These are phyloP conservation scores for Kradibia gibbosae DNA, from an alignment of 1,140 invertebrate genomes.

Conservation along the genomic window DNA sequence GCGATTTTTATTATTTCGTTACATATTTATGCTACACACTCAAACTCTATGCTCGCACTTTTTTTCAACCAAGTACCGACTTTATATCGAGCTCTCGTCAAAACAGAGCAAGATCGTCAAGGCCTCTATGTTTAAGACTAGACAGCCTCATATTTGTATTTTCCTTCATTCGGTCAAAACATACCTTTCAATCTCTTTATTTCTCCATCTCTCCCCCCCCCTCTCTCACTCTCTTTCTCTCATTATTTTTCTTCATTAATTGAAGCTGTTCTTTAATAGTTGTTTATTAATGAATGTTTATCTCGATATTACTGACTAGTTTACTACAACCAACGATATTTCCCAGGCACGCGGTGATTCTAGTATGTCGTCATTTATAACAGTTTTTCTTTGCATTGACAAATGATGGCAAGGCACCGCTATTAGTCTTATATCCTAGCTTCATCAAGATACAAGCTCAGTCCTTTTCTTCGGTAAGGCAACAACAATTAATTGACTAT, in stretches of 20 bases:
- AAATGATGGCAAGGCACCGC: conserved; percentile 40
- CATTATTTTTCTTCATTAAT: conserved; percentile 28
- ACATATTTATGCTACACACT: conserved; percentile 28
- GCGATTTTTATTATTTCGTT: conserved; percentile 30
- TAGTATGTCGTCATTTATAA: conserved; percentile 23
- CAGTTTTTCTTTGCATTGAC: conserved; percentile 7
- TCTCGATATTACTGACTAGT: conserved; percentile 52
- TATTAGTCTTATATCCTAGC: conserved; percentile 30
- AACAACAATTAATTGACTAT: conserved; percentile 45
- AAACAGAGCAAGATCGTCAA: conserved; percentile 55
- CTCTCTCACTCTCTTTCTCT: too few relatives aligned
- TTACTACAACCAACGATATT: conserved; percentile 47
- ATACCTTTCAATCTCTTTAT: conserved; percentile 32
- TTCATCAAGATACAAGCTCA: conserved; percentile 25
- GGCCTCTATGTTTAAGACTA: conserved; percentile 69
- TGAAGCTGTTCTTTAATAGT: conserved; percentile 13
- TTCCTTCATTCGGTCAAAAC: conserved; percentile 32
- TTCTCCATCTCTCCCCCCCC: too few relatives aligned
- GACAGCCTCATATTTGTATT: conserved; percentile 66
- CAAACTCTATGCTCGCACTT: not conserved
- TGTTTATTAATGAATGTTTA: conserved; percentile 52
- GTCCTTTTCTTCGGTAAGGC: conserved; percentile 42
- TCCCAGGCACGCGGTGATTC: conserved; percentile 48
- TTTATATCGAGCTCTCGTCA: conserved; percentile 15
- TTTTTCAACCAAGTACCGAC: conserved; percentile 46